Evolutionary conservation across 2,797 vertebrate species (phyloP).

Genomic region (Xenopus petersii): DNA sequence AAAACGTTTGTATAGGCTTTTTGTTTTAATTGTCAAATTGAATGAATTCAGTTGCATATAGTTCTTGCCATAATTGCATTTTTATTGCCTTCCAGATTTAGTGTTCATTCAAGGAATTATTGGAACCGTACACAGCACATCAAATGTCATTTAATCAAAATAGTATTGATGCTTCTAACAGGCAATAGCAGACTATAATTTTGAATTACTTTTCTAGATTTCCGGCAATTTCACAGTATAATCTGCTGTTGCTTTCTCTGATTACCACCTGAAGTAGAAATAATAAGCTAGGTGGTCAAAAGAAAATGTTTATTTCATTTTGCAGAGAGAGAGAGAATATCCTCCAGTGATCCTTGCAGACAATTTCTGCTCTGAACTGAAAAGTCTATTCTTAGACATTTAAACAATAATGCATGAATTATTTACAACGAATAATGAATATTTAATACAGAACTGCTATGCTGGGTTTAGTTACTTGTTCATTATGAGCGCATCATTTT

Average conservation of each 20-base stretch:
- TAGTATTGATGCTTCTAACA: background rate
- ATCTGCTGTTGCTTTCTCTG: background rate
- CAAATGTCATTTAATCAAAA: background rate
- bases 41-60: no score
- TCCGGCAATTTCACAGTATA: background rate
- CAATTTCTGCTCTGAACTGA: conserved; percentile 5
- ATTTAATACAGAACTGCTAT: conserved; percentile 11
- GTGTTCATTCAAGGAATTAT: background rate
- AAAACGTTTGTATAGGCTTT: no score
- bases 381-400: conserved; percentile 28
- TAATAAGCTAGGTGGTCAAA: background rate
- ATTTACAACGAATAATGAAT: conserved; percentile 28
- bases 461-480: conserved; percentile 12
- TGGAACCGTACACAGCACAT: background rate
- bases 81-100: background rate
- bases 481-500: conserved; percentile 19
- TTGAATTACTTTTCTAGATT: background rate
- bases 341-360: background rate
- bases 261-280: background rate
- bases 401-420: conserved; percentile 29
- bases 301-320: background rate
- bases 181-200: background rate
- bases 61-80: background rate
- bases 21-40: no score
- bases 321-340: background rate